Percentiles rank a stretch among this genome's conserved stretches.
These are phyloP conservation scores for Perca flavescens DNA, from an alignment of 2,113 vertebrate species.

Conservation along the genomic window DNA sequence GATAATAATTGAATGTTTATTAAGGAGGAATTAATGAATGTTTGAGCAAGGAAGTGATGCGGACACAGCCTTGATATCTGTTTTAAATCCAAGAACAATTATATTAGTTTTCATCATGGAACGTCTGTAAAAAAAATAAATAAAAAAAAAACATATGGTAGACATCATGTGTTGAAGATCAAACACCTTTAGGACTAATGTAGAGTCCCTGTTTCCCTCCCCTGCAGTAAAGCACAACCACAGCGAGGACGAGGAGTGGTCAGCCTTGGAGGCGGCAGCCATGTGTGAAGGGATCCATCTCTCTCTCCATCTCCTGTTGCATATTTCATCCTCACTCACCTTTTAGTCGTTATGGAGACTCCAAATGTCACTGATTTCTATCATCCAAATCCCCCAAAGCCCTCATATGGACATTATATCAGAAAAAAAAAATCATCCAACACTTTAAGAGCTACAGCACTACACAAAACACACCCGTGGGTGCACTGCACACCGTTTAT, in stretches of 20 bases:
- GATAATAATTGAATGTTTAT: too few species aligned
- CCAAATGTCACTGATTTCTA: slow-evolving; percentile 82
- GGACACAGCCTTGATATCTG: background rate
- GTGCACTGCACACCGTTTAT: slow-evolving; percentile 58
- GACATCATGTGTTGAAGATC: background rate
- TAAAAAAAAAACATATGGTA: background rate
- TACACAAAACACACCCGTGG: slow-evolving; percentile 60
- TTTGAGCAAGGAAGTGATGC: background rate
- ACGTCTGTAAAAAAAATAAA: background rate
- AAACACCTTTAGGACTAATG: background rate
- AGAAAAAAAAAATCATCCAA: slow-evolving; percentile 36
- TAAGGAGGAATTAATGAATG: background rate
- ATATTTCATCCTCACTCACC: slow-evolving; percentile 68
- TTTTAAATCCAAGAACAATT: background rate
- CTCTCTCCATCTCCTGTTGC: slow-evolving; percentile 30
- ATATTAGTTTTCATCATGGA: background rate
- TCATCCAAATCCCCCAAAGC: slow-evolving; percentile 58
- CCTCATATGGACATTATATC: slow-evolving; percentile 50
- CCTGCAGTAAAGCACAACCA: background rate
- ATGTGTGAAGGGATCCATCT: slow-evolving; percentile 35
- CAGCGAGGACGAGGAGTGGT: slow-evolving; percentile 21
- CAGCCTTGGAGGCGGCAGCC: slow-evolving; percentile 48
- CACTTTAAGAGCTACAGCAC: slow-evolving; percentile 32
- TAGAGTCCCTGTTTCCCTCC: background rate
- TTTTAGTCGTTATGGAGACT: slow-evolving; percentile 67